These are phyloP conservation scores for Neomicropteryx cornuta DNA, from an alignment of 1,140 invertebrate species.

Conservation along the genomic window DNA sequence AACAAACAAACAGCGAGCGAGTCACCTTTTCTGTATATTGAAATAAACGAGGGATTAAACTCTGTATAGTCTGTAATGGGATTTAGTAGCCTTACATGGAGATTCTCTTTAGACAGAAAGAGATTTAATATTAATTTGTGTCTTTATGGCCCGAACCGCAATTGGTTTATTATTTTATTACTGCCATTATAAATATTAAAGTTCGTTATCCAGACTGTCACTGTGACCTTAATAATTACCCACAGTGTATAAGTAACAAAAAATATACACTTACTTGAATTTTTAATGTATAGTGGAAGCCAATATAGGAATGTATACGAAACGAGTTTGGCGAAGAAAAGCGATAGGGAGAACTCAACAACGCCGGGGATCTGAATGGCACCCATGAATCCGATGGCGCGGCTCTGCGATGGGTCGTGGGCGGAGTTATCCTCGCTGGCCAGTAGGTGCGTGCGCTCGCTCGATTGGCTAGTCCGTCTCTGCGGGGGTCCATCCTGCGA, in stretches of 20 bases:
- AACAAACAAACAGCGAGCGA: too few species aligned
- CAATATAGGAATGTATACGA: constrained; percentile 96
- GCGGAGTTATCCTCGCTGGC: constrained; percentile 7
- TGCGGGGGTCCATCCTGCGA: neutral
- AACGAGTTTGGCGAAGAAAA: constrained; percentile 97
- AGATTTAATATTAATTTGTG: neutral
- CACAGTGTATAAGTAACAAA: too few species aligned
- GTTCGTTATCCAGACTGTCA: too few species aligned
- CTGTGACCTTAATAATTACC: too few species aligned
- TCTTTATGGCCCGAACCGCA: neutral
- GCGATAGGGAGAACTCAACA: constrained; percentile 82
- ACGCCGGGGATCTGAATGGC: constrained; percentile 87
- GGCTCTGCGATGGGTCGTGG: constrained; percentile 21
- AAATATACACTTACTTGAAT: constrained; percentile 77
- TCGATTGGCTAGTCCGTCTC: constrained; percentile 10
- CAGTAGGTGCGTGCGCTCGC: constrained; percentile 26
- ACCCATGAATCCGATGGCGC: constrained; percentile 65
- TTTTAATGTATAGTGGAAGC: constrained; percentile 83
- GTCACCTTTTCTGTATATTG: too few species aligned
- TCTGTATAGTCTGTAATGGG: too few species aligned
- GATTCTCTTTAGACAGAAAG: constrained; percentile 1
- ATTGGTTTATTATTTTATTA: neutral
- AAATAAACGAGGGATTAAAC: too few species aligned
- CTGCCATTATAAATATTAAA: constrained; percentile 2
- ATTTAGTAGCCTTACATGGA: too few species aligned